phyloP scores from a whole-genome alignment of 2,888 invertebrate species.

The Drosophila barbarae region DNA sequence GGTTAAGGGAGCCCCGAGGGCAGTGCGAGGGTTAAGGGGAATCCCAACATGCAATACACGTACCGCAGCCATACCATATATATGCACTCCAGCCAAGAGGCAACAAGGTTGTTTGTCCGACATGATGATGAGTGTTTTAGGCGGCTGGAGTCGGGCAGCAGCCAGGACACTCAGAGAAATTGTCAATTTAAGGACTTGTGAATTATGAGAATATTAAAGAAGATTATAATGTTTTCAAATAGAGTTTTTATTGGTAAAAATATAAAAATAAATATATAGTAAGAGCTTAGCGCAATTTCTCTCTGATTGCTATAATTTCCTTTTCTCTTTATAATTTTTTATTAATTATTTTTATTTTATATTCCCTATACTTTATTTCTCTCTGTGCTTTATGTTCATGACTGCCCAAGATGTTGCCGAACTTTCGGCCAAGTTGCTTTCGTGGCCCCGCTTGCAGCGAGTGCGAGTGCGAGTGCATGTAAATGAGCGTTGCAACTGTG shows the following conservation, averaged over 20 bases:
- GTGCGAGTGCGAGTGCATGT: conserved; percentile 58
- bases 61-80: conserved; percentile 10
- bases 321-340: background rate
- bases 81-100: conserved; percentile 45
- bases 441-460: conserved; percentile 54
- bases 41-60: conserved; percentile 32
- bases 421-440: conserved; percentile 53
- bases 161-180: conserved; percentile 12
- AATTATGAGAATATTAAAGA: no score
- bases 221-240: no score
- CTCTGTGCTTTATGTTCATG: conserved; percentile 54
- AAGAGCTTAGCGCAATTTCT: no score
- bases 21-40: conserved; percentile 21
- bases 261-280: no score
- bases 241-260: no score
- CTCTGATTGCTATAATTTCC: no score
- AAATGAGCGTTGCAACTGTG: conserved; percentile 54
- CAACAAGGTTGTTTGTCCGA: conserved; percentile 74
- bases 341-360: background rate
- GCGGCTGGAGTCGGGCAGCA: conserved; percentile 54
- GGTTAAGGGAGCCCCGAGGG: conserved; percentile 11
- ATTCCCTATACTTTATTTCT: background rate
- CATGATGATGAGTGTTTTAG: conserved; percentile 74
- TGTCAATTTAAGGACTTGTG: no score
- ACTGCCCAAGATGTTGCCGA: conserved; percentile 69